Evolutionary conservation across 2,113 vertebrate genomes (phyloP).

Genomic region (Onychostruthus taczanowskii): DNA sequence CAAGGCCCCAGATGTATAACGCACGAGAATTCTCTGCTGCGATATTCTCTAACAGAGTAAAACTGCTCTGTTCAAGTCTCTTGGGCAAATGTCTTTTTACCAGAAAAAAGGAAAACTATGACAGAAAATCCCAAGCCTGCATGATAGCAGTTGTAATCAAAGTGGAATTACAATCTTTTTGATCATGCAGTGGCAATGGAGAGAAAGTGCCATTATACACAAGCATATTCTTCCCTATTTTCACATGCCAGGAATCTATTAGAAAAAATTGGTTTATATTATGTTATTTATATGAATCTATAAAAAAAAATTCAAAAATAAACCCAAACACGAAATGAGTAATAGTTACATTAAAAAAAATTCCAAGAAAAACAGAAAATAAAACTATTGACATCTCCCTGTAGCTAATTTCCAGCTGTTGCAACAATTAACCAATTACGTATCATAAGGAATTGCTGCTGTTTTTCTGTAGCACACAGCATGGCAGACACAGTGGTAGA

Average conservation of each 20-base stretch:
- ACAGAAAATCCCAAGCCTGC: not conserved
- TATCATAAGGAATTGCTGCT: not conserved
- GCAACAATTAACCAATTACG: not conserved
- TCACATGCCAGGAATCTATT: not conserved
- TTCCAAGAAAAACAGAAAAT: not conserved
- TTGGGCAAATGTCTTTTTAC: not conserved
- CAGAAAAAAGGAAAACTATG: not conserved
- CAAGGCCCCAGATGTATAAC: not conserved
- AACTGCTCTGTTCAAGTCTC: not conserved
- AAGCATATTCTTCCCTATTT: not conserved
- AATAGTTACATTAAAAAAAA: not conserved
- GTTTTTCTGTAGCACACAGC: not conserved
- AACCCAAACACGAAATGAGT: not conserved
- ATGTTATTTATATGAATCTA: not conserved
- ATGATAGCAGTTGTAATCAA: not conserved
- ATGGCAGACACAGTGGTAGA: not conserved
- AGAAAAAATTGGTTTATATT: not conserved
- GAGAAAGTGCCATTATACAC: not conserved
- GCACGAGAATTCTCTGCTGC: not conserved
- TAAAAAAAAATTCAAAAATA: rapidly evolving
- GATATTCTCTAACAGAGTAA: not conserved
- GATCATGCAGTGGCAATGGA: not conserved
- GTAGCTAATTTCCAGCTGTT: not conserved
- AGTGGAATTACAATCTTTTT: not conserved
- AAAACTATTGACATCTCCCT: not conserved